A percentile compares a stretch with the other conserved stretches of the same genome.
Conservation (phyloP, 2,888 invertebrate genomes). For the Leptarthrus brevirostris region DNA sequence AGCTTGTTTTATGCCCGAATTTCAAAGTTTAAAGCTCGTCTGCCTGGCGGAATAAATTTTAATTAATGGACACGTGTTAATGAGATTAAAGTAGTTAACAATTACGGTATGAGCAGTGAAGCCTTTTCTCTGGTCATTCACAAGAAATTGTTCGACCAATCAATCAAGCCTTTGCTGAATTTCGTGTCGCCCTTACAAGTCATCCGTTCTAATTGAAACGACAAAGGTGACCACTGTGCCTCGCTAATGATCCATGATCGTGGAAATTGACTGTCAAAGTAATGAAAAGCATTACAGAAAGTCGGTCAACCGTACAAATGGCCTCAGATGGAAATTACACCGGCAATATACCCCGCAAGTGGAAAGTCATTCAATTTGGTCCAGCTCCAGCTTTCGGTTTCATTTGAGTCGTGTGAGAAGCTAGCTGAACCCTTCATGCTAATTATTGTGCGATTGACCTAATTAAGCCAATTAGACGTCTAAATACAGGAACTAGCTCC, state of each 20-base stretch:
- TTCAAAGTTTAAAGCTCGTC: neutral
- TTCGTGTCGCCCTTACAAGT: constrained; percentile 38
- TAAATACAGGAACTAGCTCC: neutral
- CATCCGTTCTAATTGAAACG: constrained; percentile 47
- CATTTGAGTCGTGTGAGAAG: neutral
- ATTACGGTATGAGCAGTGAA: neutral
- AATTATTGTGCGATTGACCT: constrained; percentile 38
- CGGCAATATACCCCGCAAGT: constrained; percentile 9
- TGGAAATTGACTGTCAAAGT: constrained; percentile 51
- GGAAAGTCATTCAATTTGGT: constrained; percentile 41
- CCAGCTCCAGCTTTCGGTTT: constrained; percentile 34
- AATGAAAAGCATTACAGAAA: constrained; percentile 35
- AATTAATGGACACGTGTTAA: constrained; percentile 45
- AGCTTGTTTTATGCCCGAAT: neutral
- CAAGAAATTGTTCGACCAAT: constrained; percentile 19
- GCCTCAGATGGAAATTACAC: constrained; percentile 25
- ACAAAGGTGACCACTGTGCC: constrained; percentile 42
- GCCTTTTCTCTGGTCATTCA: neutral
- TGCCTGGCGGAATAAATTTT: constrained; percentile 8
- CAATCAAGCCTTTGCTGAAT: neutral
- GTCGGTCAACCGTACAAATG: constrained; percentile 39
- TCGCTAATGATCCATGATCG: constrained; percentile 50
- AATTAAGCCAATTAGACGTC: constrained; percentile 28
- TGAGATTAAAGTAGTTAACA: constrained; percentile 43
- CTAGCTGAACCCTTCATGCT: constrained; percentile 29